Evolutionary conservation across 2,113 vertebrate species (phyloP), one percentile per base, ranked within the genome.

Genomic region (Verasper variegatus): DNA sequence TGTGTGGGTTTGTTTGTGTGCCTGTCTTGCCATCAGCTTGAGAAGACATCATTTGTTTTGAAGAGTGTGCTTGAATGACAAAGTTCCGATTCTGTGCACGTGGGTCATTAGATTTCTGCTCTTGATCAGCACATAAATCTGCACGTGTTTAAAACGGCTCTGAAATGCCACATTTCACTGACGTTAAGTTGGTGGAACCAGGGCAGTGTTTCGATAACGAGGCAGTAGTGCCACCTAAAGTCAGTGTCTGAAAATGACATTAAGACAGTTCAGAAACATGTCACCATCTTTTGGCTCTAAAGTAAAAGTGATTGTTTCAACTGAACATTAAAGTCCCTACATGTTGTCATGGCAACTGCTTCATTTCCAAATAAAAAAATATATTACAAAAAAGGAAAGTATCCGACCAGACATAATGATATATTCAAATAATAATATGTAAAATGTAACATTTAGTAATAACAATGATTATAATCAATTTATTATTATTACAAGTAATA

Each of bases 21-120:
- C 81, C 35, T 82, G 83, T 90, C 88, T 90, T 85, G 70, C 78
- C 78, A 92, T 91, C 91, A 93, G 91, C 92, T 93, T 92, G 92
- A 80, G 68, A 18, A 83, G 92, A 93, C 92, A 73, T 78, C 63
- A 42, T 80, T 66, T 60, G 12, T 21, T 64, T 27, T 68, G 54
- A 18, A 54, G 70, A 63, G 65, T 63, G 54, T 64, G 56, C 52
- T 56, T 77, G 35, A 68, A 65, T 26, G 18, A 65, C 8, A 63
- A 65, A 37, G 60, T 62, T 51, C 69, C 26, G 13, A 47, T 58
- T 55, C 9, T 59, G 47, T 66, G 24, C 37, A 31, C 66, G 62
- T 52, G 59, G 45, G 54, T 70, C 51, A 68, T 8, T 35, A 27
- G 59, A 24, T 63, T 31, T 68, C 13, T 56, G 81, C 81, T 65